These are phyloP conservation scores for Pseudopleuronectes americanus DNA, from an alignment of 2,797 vertebrate species.

Conservation along the genomic window DNA sequence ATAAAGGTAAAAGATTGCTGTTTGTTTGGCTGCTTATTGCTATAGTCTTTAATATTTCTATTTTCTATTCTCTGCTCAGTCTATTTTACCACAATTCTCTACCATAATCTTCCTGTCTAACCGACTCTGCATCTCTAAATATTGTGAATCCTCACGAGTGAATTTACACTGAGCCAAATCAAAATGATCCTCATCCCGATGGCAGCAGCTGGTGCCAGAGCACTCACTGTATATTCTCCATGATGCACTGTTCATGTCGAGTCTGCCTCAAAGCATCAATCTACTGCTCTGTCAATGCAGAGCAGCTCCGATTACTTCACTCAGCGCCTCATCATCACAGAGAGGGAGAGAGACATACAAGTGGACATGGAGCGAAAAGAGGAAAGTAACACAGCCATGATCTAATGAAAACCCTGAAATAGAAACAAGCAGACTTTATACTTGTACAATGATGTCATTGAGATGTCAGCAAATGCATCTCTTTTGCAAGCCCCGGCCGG, in stretches of 20 bases:
- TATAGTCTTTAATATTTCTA: neutral
- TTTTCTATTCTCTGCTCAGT: conserved; percentile 17
- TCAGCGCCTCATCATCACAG: conserved; percentile 19
- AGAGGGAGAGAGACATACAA: neutral
- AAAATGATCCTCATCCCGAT: conserved; percentile 29
- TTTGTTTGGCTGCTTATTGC: neutral
- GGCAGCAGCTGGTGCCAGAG: conserved; percentile 11
- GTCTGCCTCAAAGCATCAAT: conserved; percentile 38
- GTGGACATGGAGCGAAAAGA: neutral
- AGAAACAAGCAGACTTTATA: too few relatives aligned
- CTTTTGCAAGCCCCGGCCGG: conserved; percentile 18
- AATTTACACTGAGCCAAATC: conserved; percentile 38
- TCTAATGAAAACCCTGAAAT: neutral
- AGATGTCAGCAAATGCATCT: neutral
- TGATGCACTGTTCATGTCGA: conserved; percentile 26
- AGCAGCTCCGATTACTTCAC: conserved; percentile 26
- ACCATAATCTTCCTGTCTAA: neutral
- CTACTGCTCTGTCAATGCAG: conserved; percentile 23
- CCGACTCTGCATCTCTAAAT: too few relatives aligned
- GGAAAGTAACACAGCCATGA: neutral
- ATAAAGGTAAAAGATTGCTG: conserved; percentile 10
- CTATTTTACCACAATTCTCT: neutral
- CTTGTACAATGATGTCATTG: conserved; percentile 1
- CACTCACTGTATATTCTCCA: conserved; percentile 25
- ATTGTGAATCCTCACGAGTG: neutral